These are phyloP conservation scores for Corythornis cristatus DNA, from an alignment of 2,113 vertebrate genomes.

Conservation along the genomic window DNA sequence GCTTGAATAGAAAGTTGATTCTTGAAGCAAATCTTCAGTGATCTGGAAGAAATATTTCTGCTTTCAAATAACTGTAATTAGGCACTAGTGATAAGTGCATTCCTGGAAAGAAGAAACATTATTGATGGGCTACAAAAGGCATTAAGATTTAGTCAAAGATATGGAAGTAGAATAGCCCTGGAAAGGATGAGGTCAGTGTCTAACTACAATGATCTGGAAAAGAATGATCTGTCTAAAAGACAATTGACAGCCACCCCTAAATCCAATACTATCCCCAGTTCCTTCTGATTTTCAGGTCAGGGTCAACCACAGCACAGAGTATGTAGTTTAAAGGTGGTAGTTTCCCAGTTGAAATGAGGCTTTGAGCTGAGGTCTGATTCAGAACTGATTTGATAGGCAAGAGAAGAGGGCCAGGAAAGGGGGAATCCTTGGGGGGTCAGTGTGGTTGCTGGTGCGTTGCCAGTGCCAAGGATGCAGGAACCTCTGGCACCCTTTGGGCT, in stretches of 20 bases:
- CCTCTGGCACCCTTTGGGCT: background rate
- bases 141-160: background rate
- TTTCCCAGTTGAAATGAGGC: accelerated
- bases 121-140: background rate
- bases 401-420: background rate
- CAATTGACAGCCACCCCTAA: background rate
- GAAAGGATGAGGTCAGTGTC: background rate
- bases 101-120: background rate
- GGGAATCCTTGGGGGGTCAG: accelerated
- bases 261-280: background rate
- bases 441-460: accelerated
- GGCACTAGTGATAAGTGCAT: background rate
- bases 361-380: background rate
- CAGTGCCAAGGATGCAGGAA: background rate
- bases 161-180: background rate
- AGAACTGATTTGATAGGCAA: background rate
- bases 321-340: background rate
- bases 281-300: background rate
- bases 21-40: background rate
- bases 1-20: background rate
- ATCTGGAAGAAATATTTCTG: conserved; percentile 23
- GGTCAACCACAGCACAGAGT: background rate
- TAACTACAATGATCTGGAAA: background rate
- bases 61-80: conserved; percentile 7
- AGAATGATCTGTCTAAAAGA: background rate